phyloP scores from a whole-genome alignment of 1,140 invertebrate genomes.

The Camponotus vicinus region DNA sequence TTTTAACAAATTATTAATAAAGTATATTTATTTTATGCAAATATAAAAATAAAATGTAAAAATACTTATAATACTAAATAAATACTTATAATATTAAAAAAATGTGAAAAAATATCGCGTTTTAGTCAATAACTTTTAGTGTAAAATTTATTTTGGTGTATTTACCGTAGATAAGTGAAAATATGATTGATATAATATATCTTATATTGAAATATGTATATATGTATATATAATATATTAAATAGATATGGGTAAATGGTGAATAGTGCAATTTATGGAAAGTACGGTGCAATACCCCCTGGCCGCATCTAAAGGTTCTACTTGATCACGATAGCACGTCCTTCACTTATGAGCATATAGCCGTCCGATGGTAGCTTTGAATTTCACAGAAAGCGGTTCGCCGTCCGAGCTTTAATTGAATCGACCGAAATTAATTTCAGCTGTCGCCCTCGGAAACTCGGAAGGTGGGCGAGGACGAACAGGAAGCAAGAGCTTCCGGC shows the following conservation, averaged over 20 bases:
- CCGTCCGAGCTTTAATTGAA: conserved; percentile 82
- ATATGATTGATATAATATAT: background rate
- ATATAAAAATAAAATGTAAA: background rate
- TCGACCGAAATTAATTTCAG: conserved; percentile 84
- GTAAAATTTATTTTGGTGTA: background rate
- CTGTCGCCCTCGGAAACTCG: conserved; percentile 77
- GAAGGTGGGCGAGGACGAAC: conserved; percentile 59
- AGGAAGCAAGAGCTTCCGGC: conserved; percentile 71
- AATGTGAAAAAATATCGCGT: background rate
- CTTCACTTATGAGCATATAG: conserved; percentile 65
- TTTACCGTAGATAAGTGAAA: background rate
- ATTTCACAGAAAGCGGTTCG: conserved; percentile 77
- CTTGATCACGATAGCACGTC: conserved; percentile 58
- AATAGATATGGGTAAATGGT: conserved; percentile 30
- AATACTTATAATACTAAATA: background rate
- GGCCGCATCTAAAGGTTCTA: conserved; percentile 57
- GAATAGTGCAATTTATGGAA: conserved; percentile 52
- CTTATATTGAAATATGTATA: background rate
- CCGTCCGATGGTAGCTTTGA: conserved; percentile 57
- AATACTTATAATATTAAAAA: background rate
- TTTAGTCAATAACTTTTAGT: background rate
- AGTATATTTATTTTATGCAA: conserved; percentile 24
- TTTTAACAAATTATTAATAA: background rate
- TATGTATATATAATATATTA: background rate
- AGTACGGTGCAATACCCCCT: background rate